These are phyloP conservation scores for Halesus radiatus DNA, from an alignment of 1,140 invertebrate genomes.

Conservation along the genomic window DNA sequence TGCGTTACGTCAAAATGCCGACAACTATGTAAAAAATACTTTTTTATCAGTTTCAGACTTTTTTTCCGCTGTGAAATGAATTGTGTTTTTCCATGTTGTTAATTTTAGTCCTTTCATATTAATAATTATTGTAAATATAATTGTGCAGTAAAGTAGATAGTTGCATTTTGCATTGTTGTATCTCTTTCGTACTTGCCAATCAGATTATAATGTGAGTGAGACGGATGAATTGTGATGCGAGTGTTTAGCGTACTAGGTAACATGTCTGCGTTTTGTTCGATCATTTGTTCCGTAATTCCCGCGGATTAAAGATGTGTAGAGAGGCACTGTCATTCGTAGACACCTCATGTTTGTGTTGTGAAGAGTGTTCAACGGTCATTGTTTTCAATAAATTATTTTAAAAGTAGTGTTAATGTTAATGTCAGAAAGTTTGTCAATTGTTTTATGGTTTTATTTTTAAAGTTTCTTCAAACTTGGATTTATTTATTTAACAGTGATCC, in stretches of 20 bases:
- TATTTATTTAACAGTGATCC: too few relatives aligned
- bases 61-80: too few relatives aligned
- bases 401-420: too few relatives aligned
- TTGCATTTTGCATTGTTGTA: not conserved
- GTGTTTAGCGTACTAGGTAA: not conserved
- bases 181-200: not conserved
- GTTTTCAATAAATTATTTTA: too few relatives aligned
- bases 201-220: not conserved
- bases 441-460: too few relatives aligned
- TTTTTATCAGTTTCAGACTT: too few relatives aligned
- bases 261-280: not conserved
- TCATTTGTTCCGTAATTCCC: not conserved
- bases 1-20: too few relatives aligned
- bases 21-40: not conserved
- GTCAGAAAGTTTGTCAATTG: too few relatives aligned
- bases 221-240: not conserved
- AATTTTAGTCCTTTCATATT: not conserved
- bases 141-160: not conserved
- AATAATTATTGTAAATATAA: slow-evolving; percentile 9
- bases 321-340: not conserved
- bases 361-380: not conserved
- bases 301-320: not conserved
- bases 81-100: too few relatives aligned
- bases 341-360: not conserved
- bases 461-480: too few relatives aligned